Evolutionary conservation across 2,888 invertebrate genomes (phyloP).

Genomic region (Subacronicta megacephala): DNA sequence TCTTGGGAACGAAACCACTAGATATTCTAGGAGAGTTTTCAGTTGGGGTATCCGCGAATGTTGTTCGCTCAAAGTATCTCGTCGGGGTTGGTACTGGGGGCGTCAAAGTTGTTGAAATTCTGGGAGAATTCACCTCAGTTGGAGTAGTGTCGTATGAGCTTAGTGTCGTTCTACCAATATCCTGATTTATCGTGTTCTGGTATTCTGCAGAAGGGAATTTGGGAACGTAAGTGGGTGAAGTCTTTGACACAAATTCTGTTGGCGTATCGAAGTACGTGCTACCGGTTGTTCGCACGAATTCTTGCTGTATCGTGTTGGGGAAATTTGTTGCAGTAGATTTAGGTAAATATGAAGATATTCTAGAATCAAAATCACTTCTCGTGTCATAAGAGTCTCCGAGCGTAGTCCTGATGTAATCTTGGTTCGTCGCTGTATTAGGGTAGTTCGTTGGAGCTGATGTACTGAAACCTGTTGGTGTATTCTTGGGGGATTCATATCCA

Average conservation of each 20-base stretch:
- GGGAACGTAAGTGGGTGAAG: conserved; percentile 42
- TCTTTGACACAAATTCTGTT: conserved; percentile 44
- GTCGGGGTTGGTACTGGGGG: conserved; percentile 29
- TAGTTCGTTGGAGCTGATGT: conserved; percentile 35
- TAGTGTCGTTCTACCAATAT: conserved; percentile 35
- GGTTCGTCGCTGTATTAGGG: conserved; percentile 37
- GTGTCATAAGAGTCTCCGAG: conserved; percentile 30
- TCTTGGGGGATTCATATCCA: conserved; percentile 39
- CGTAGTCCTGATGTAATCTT: conserved; percentile 38
- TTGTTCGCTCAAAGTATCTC: conserved; percentile 38
- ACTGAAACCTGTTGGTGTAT: conserved; percentile 25
- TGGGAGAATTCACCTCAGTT: conserved; percentile 36
- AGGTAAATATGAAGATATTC: conserved; percentile 41
- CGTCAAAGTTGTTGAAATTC: conserved; percentile 44
- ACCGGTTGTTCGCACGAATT: conserved; percentile 31
- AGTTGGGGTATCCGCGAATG: conserved; percentile 34
- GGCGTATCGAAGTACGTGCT: conserved; percentile 48
- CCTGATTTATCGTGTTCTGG: conserved; percentile 41
- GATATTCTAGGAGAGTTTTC: conserved; percentile 41
- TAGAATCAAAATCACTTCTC: conserved; percentile 39
- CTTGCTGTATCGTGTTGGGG: conserved; percentile 39
- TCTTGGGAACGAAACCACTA: conserved; percentile 30
- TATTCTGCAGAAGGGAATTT: conserved; percentile 45
- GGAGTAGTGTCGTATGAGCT: conserved; percentile 36
- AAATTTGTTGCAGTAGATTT: conserved; percentile 35